Conservation (phyloP, 92 coral and sea anemone genomes). For the Hydrozoanthus gracilis region DNA sequence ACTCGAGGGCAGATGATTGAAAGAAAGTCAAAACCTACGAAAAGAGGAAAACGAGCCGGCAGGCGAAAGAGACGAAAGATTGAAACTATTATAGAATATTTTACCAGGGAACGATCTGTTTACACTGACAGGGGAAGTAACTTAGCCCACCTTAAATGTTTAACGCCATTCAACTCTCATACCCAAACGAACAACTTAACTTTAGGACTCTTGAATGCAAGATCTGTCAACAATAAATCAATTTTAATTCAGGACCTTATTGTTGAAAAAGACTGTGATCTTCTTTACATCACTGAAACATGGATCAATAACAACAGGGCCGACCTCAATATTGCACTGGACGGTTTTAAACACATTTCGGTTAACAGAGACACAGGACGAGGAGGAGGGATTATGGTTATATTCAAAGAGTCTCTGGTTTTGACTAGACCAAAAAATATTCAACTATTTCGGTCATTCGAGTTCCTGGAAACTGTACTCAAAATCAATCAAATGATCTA, state of each 20-base stretch:
- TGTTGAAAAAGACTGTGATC: background rate
- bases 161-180: background rate
- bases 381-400: background rate
- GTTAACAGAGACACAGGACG: background rate
- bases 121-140: background rate
- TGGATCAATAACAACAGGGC: background rate
- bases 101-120: background rate
- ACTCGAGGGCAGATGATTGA: slow-evolving; percentile 20
- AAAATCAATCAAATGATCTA: background rate
- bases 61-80: background rate
- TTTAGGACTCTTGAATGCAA: background rate
- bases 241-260: background rate
- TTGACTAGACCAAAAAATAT: background rate
- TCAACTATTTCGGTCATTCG: background rate
- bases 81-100: background rate
- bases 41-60: background rate
- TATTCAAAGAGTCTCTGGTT: background rate
- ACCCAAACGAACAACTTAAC: background rate
- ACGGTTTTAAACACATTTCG: background rate
- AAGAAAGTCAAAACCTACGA: slow-evolving; percentile 11
- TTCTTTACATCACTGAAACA: background rate
- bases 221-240: background rate
- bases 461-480: background rate
- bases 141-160: background rate
- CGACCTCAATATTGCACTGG: background rate